Percentiles rank a stretch among this genome's conserved stretches.
Evolutionary conservation across 2,113 vertebrate genomes (phyloP).

Genomic region (Heterocephalus glaber): DNA sequence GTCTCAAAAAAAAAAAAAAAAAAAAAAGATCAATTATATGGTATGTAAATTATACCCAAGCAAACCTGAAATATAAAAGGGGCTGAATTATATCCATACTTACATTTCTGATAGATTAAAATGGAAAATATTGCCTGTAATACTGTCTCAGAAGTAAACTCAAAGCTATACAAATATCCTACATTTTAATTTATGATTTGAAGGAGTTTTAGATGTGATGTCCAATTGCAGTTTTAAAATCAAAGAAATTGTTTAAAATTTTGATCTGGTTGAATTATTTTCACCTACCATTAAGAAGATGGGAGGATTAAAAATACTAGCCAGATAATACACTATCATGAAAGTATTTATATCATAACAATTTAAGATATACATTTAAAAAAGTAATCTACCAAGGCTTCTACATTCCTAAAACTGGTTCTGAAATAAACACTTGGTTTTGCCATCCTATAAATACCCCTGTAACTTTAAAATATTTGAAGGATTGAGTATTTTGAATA

Average conservation of each 20-base stretch:
- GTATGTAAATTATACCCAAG: neutral
- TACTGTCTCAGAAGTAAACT: neutral
- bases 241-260: neutral
- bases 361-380: neutral
- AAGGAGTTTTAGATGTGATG: neutral
- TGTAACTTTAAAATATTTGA: conserved; percentile 34
- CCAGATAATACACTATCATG: neutral
- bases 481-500: neutral
- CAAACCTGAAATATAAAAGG: neutral
- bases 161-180: neutral
- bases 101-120: neutral
- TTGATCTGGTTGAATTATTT: neutral
- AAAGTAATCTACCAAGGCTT: neutral
- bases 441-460: neutral
- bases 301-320: neutral
- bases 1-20: no score
- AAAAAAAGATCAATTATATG: neutral
- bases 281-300: neutral
- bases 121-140: neutral
- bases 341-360: neutral
- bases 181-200: neutral
- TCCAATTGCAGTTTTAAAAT: neutral
- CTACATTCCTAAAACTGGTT: neutral
- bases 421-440: neutral
- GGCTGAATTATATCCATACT: neutral